These are phyloP conservation scores for Serripes groenlandicus DNA, from an alignment of 2,888 invertebrate species.

Conservation along the genomic window DNA sequence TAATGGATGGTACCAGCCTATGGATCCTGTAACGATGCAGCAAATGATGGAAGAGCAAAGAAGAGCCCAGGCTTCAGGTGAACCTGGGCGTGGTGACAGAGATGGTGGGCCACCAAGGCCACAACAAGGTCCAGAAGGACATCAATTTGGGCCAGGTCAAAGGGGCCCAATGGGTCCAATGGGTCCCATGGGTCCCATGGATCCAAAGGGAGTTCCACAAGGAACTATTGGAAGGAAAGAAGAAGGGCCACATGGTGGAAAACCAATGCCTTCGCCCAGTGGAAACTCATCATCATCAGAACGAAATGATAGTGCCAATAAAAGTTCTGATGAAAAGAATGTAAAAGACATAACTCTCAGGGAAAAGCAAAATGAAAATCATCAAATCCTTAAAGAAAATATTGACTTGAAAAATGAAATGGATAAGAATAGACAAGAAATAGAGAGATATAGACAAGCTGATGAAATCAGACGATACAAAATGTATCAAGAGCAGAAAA, in stretches of 20 bases:
- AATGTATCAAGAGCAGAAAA: conserved; percentile 89
- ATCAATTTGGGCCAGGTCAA: conserved; percentile 9
- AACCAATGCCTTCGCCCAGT: conserved; percentile 47
- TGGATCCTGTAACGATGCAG: conserved; percentile 87
- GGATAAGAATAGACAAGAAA: conserved; percentile 76
- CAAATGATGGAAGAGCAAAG: conserved; percentile 83
- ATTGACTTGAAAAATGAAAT: conserved; percentile 86
- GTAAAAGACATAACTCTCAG: conserved; percentile 75
- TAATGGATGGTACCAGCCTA: conserved; percentile 67
- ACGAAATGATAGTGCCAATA: conserved; percentile 23
- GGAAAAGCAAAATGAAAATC: conserved; percentile 86
- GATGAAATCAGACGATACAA: conserved; percentile 83
- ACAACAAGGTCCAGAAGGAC: conserved; percentile 11
- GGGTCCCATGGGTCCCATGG: conserved; percentile 16
- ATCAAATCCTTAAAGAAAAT: conserved; percentile 86
- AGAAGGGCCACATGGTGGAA: conserved; percentile 48
- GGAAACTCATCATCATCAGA: conserved; percentile 22
- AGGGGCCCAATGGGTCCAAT: conserved; percentile 35
- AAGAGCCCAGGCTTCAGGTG: conserved; percentile 72
- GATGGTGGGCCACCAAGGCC: conserved; percentile 33
- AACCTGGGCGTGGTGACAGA: conserved; percentile 31
- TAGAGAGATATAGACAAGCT: conserved; percentile 72
- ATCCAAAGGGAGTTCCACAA: conserved; percentile 4
- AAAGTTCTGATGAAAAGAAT: conserved; percentile 54
- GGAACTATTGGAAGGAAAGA: conserved; percentile 34